phyloP scores from a whole-genome alignment of 1,140 invertebrate species.

The Tetragnatha versicolor region DNA sequence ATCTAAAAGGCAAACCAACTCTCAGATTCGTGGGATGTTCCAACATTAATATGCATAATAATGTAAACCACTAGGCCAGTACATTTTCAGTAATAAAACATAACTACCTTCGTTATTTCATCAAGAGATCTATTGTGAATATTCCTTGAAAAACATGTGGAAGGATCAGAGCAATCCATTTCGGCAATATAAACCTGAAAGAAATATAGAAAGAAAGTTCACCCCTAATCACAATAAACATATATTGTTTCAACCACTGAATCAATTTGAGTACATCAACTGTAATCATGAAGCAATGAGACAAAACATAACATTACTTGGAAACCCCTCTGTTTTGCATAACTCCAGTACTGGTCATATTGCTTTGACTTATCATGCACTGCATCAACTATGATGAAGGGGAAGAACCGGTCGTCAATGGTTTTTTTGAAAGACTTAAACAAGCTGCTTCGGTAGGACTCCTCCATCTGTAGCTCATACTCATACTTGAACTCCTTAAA shows the following conservation, averaged over 20 bases:
- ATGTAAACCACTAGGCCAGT: neutral
- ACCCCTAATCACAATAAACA: no score
- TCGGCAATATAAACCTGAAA: constrained; percentile 85
- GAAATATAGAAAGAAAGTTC: no score
- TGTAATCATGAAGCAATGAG: neutral
- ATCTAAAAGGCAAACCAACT: constrained; percentile 65
- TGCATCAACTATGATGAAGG: constrained; percentile 91
- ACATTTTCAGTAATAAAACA: neutral
- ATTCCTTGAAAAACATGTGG: constrained; percentile 81
- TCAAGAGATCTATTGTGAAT: constrained; percentile 80
- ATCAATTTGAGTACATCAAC: neutral
- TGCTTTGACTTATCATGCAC: constrained; percentile 78
- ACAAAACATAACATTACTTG: constrained; percentile 71
- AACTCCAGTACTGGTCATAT: constrained; percentile 88
- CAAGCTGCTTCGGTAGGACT: constrained; percentile 80
- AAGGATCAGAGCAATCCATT: constrained; percentile 78
- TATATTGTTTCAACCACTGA: neutral
- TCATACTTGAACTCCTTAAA: constrained; percentile 84
- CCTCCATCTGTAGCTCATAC: constrained; percentile 85
- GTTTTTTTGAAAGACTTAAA: constrained; percentile 92
- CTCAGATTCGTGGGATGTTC: neutral
- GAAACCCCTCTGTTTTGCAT: constrained; percentile 86
- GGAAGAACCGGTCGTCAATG: constrained; percentile 88
- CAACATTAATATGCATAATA: neutral
- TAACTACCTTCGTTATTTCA: constrained; percentile 74